These are phyloP conservation scores for Nomada lathburiana DNA, from an alignment of 2,888 invertebrate species.

Conservation along the genomic window DNA sequence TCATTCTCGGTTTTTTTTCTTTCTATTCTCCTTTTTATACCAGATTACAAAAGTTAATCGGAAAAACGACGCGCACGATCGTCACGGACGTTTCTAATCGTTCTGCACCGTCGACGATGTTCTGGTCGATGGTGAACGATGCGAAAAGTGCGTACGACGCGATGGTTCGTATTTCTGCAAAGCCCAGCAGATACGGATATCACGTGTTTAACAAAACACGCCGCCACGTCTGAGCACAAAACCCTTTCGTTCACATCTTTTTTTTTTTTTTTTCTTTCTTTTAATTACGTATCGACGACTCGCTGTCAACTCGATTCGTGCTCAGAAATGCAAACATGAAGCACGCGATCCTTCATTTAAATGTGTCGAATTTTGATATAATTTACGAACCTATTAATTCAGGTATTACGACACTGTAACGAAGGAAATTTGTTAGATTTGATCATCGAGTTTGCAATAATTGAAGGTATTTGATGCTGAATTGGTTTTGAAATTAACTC, in stretches of 20 bases:
- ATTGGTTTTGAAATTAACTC: too few relatives aligned
- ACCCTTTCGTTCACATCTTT: conserved; percentile 30
- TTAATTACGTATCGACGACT: not conserved
- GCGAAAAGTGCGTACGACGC: conserved; percentile 70
- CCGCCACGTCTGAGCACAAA: conserved; percentile 31
- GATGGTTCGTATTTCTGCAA: conserved; percentile 68
- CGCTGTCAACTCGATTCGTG: not conserved
- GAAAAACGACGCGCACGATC: conserved; percentile 4
- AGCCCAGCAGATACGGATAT: conserved; percentile 61
- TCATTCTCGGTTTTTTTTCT: not conserved
- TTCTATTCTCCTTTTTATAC: not conserved
- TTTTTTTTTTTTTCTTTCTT: not conserved
- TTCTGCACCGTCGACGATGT: conserved; percentile 18
- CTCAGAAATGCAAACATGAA: not conserved
- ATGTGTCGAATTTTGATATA: too few relatives aligned
- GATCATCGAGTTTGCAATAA: too few relatives aligned
- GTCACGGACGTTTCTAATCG: conserved; percentile 19
- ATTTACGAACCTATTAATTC: too few relatives aligned
- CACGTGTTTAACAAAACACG: conserved; percentile 62
- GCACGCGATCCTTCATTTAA: too few relatives aligned
- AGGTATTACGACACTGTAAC: too few relatives aligned
- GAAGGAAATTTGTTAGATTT: too few relatives aligned
- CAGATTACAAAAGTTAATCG: conserved; percentile 1
- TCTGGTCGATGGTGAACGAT: conserved; percentile 42
- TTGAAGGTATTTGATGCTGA: too few relatives aligned